Base-by-base conservation (phyloP, 2,888 invertebrate species). In the Diarsia brunnea region DNA sequence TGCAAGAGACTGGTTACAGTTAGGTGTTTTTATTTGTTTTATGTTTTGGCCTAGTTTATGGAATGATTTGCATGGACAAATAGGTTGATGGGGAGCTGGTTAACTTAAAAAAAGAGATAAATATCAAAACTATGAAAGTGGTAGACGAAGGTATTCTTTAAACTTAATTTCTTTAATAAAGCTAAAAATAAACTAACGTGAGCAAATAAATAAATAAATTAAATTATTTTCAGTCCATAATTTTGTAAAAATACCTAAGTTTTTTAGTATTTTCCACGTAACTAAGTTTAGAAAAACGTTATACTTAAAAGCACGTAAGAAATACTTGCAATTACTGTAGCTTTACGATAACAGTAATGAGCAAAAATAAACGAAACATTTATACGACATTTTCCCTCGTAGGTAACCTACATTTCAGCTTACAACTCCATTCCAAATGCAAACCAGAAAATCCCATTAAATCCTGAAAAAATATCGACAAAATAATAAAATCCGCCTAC, bases 401-500 rank as follows among this genome's bases (percentile, higher is more conserved):
- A 27, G n/a, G n/a, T 47, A 45, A 51, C 45, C 61, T 61, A 69
- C 12, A 69, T 81, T 71, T 65, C 31, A 64, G 24, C 7, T 16
- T 21, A 21, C n/a, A 58, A 67, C 14, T n/a, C 43, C n/a, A 47
- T 70, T 51, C 49, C 5, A 27, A 38, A 43, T 47, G 68, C 53
- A 58, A 38, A 58, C 12, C 38, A 14, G 49, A 64, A 69, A 74
- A 68, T 65, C 14, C 14, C 16, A 68, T 49, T 49, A 38, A 67
- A 69, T 49, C 12, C 43, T 21, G 45, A 53, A 67, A 71, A 61
- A 58, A 79, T 69, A 74, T 82, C 43, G 58, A 58, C 51, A 14
- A 51, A 69, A 82, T 75, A 66, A 69, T 58, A 69, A 73, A 75
- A 82, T 51, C 55, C 53, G 53, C 73, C 45, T 64, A 73, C 75